A percentile compares a stretch with the other conserved stretches of the same genome.
These are phyloP conservation scores for Halcyon leucocephala DNA, from an alignment of 2,797 vertebrate genomes.

Conservation along the genomic window DNA sequence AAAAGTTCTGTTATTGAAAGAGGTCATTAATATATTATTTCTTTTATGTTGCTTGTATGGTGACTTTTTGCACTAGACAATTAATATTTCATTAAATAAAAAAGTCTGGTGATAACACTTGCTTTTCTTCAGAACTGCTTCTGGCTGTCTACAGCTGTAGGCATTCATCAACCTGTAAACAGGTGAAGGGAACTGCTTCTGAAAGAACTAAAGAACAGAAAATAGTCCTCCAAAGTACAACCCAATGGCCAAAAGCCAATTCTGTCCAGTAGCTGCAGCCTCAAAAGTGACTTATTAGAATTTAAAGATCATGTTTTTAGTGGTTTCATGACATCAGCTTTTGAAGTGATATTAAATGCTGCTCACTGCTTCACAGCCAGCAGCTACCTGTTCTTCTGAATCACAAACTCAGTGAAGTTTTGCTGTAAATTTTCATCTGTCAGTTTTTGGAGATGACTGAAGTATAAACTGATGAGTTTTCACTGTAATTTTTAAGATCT, in stretches of 20 bases:
- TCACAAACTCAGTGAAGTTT: neutral
- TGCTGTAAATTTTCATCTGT: neutral
- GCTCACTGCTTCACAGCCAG: neutral
- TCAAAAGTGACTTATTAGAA: neutral
- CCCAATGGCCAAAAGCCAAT: neutral
- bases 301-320: neutral
- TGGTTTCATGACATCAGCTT: neutral
- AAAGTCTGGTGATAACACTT: neutral
- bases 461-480: neutral
- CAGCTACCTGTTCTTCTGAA: neutral
- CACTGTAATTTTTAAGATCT: neutral
- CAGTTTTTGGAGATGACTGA: neutral
- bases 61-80: neutral
- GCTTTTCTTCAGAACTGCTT: neutral
- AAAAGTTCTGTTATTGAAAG: neutral
- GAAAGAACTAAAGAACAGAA: neutral
- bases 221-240: neutral
- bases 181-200: neutral
- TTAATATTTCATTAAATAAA: slow-evolving; percentile 5
- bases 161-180: neutral
- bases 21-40: neutral
- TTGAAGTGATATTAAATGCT: neutral
- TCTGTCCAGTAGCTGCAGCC: neutral
- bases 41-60: neutral
- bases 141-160: neutral